Base-by-base conservation (phyloP, 2,113 vertebrate genomes). In the Empidonax traillii region DNA sequence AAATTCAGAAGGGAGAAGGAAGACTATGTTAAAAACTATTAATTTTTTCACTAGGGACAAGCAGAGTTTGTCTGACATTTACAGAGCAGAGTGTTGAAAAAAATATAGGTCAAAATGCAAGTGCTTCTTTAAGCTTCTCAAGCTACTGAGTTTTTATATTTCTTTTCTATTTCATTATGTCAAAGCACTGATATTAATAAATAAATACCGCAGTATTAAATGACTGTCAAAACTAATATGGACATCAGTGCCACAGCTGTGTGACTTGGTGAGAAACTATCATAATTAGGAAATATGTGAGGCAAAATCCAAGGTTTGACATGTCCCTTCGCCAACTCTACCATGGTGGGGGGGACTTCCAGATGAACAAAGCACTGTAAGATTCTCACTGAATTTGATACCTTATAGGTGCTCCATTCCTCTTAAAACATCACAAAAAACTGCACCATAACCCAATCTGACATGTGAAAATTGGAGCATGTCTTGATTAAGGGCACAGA, bases 61-160 rank as follows among this genome's bases (percentile, higher is more conserved):
- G 41, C 22, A 52, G 59, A 69, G 21, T 75, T 92, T 91, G 44
- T 37, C 58, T 90, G 43, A 69, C 77, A 71, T 87, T 92, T 71
- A 59, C 65, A 82, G 41, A 84, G 46, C 9, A 6, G 27, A 6
- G 5, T 35, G 65, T 56, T 23, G 49, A 17, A 30, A 76, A 47
- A 12, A 61, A 39, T 21, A 49, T 63, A 87, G 72, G 78, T 90
- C 61, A 91, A 90, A 94, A 91, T 71, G 80, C 65, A 91, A 85
- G 80, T 39, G 66, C 33, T 72, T 33, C 61, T 90, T 80, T 41
- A 81, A 56, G 53, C 58, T 80, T 76, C 46, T 53, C 53, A 66
- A 66, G 41, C 24, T 62, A 31, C 37, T 39, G 61, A 21, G 17
- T 77, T 85, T 58, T 49, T 28, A 25, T 41, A 53, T 44, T 46